A percentile compares a stretch with the other conserved stretches of the same genome.
phyloP scores from a whole-genome alignment of 1,140 invertebrate genomes.

The Brachionus paranguensis region DNA sequence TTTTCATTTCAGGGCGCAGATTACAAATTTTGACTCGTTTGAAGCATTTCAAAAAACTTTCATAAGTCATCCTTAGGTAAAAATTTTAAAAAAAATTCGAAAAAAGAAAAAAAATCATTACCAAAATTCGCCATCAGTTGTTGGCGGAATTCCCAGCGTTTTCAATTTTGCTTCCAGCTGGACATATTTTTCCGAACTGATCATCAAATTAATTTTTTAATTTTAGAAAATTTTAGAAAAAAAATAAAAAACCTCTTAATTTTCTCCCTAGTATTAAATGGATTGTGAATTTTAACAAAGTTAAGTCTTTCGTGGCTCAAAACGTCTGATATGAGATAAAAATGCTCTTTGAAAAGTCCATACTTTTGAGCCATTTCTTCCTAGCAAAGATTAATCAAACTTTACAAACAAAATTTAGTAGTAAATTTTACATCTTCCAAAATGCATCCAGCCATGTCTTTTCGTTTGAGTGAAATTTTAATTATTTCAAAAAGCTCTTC shows the following conservation, averaged over 20 bases:
- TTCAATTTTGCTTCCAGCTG: slow-evolving; percentile 30
- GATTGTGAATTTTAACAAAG: slow-evolving; percentile 37
- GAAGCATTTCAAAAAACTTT: slow-evolving; percentile 35
- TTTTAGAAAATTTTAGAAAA: not conserved
- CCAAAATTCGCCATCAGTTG: slow-evolving; percentile 38
- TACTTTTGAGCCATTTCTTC: slow-evolving; percentile 39
- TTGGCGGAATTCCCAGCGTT: not conserved
- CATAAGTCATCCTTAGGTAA: slow-evolving; percentile 24
- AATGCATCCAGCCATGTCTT: slow-evolving; percentile 31
- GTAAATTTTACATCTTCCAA: slow-evolving; percentile 37
- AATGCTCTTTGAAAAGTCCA: slow-evolving; percentile 34
- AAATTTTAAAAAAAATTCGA: not conserved
- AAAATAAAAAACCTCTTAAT: slow-evolving; percentile 4
- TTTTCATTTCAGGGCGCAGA: not conserved
- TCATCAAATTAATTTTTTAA: not conserved
- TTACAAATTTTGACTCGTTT: slow-evolving; percentile 33
- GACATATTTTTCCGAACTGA: slow-evolving; percentile 8
- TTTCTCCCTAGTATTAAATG: slow-evolving; percentile 32
- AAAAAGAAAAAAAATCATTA: not conserved
- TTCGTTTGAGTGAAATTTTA: not conserved
- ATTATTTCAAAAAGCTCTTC: slow-evolving; percentile 30
- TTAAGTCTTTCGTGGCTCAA: not conserved
- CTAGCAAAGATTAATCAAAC: not conserved
- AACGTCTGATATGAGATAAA: slow-evolving; percentile 23
- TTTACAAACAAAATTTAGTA: not conserved